A percentile compares a stretch with the other conserved stretches of the same genome.
Evolutionary conservation across 2,888 invertebrate genomes (phyloP).

Genomic region (Ophion ventricosus): DNA sequence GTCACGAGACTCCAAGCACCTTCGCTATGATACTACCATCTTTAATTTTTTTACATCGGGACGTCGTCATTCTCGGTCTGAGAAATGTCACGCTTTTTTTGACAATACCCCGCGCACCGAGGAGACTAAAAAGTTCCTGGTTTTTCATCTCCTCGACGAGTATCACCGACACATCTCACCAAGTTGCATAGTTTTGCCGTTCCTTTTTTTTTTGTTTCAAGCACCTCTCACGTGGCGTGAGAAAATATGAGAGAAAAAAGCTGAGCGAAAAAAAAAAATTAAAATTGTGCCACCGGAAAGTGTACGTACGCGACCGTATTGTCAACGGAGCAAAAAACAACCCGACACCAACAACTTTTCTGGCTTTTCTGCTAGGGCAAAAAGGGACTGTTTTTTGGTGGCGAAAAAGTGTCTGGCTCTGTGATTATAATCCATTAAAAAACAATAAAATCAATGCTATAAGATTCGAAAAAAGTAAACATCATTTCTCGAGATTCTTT

Average conservation of each 20-base stretch:
- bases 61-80: constrained; percentile 56
- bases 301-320: constrained; percentile 51
- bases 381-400: neutral
- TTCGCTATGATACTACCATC: constrained; percentile 55
- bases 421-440: neutral
- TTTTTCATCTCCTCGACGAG: constrained; percentile 45
- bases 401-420: neutral
- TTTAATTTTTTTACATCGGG: constrained; percentile 55
- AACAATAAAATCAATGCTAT: too few relatives aligned
- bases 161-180: constrained; percentile 44
- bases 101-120: constrained; percentile 48
- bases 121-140: constrained; percentile 54
- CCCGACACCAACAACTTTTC: constrained; percentile 38
- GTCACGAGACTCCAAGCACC: constrained; percentile 29
- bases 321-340: constrained; percentile 58
- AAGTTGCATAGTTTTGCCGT: constrained; percentile 18
- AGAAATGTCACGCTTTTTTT: constrained; percentile 55
- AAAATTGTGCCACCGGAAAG: constrained; percentile 28
- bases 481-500: too few relatives aligned
- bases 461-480: too few relatives aligned
- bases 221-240: constrained; percentile 12
- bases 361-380: constrained; percentile 37
- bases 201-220: constrained; percentile 47
- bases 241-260: constrained; percentile 12
- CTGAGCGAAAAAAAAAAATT: neutral